These are phyloP conservation scores for Xiphophorus maculatus DNA, from an alignment of 2,113 vertebrate genomes.

Conservation along the genomic window DNA sequence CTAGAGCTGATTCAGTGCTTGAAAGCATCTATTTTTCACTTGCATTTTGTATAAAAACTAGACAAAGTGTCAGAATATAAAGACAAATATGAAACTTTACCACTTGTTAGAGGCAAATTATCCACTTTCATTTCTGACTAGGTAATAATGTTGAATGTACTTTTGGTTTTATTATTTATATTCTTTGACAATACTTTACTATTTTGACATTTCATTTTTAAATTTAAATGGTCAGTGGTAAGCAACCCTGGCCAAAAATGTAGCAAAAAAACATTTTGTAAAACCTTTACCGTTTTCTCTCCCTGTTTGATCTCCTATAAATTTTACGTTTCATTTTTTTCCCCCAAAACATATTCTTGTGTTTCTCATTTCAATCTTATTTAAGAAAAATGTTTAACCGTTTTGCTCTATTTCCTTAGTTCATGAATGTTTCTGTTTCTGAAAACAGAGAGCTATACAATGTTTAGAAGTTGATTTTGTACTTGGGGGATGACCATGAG, in stretches of 20 bases:
- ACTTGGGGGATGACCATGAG: no score
- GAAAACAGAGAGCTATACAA: no score
- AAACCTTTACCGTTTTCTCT: no score
- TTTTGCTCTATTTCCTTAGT: neutral
- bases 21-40: neutral
- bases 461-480: no score
- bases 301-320: no score
- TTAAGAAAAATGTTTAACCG: no score
- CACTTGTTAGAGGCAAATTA: neutral
- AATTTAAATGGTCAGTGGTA: neutral
- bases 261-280: neutral
- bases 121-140: neutral
- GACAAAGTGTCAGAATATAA: neutral
- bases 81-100: neutral
- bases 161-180: neutral
- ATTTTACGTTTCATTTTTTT: rapidly evolving
- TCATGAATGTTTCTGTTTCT: no score
- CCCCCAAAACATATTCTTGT: no score
- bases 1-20: neutral
- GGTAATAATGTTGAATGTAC: neutral
- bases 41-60: neutral
- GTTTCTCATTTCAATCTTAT: no score
- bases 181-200: neutral
- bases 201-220: neutral
- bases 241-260: neutral